phyloP scores from a whole-genome alignment of 2,888 invertebrate genomes.

The Cheilosia vernalis region DNA sequence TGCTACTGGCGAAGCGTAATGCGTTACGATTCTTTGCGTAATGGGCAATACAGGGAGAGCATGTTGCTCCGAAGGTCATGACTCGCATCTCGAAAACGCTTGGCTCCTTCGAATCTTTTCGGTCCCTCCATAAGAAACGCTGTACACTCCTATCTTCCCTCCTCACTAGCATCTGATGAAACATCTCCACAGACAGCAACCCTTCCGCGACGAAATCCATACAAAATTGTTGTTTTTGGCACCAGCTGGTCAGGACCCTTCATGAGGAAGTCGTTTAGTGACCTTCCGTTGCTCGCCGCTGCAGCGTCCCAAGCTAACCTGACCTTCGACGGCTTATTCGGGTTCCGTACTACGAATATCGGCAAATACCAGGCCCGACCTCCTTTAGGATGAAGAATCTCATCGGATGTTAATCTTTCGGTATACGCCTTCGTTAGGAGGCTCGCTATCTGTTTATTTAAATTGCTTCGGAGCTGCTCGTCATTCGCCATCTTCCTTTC shows the following conservation, averaged over 20 bases:
- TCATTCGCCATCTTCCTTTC: constrained; percentile 47
- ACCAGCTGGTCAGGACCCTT: constrained; percentile 78
- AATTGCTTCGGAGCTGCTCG: not conserved
- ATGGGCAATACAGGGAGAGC: constrained; percentile 64
- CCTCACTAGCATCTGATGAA: constrained; percentile 56
- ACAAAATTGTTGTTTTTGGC: constrained; percentile 55
- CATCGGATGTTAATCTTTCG: constrained; percentile 31
- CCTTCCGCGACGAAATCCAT: constrained; percentile 60
- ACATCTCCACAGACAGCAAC: constrained; percentile 73
- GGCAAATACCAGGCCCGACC: constrained; percentile 68
- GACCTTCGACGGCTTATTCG: constrained; percentile 77
- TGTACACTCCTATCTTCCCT: constrained; percentile 59
- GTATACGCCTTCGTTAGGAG: constrained; percentile 53
- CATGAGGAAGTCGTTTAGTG: constrained; percentile 77
- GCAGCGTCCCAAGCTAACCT: constrained; percentile 79
- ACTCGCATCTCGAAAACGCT: constrained; percentile 74
- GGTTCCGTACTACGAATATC: constrained; percentile 65
- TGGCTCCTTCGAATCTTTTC: constrained; percentile 33
- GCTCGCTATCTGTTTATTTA: constrained; percentile 36
- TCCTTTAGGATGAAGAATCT: constrained; percentile 1
- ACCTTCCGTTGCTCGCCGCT: constrained; percentile 76
- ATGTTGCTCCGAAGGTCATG: constrained; percentile 59
- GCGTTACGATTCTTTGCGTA: constrained; percentile 47
- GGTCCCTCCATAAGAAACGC: constrained; percentile 75
- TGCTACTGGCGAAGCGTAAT: not conserved